These are phyloP conservation scores for Euphonia xanthogaster DNA, from an alignment of 2,797 vertebrate species.

Conservation along the genomic window DNA sequence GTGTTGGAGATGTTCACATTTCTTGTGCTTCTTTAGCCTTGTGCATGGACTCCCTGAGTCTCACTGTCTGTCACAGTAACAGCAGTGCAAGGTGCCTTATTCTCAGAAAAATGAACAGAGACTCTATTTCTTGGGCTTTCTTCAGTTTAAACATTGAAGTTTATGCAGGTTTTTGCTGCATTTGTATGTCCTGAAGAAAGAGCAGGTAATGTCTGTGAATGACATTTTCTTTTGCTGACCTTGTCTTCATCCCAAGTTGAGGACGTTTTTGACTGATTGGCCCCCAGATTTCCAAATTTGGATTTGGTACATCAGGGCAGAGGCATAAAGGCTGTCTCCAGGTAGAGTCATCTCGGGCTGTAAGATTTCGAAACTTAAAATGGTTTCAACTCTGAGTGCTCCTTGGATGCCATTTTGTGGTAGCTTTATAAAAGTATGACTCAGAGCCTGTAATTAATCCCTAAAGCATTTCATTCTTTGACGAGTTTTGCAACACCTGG, in stretches of 20 bases:
- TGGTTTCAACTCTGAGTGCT: neutral
- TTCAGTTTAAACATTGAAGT: neutral
- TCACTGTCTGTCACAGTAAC: neutral
- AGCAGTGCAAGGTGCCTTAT: neutral
- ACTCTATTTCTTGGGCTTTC: neutral
- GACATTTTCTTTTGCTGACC: neutral
- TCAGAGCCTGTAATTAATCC: slow-evolving; percentile 13
- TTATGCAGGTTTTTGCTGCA: neutral
- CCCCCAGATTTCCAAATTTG: neutral
- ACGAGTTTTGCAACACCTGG: neutral
- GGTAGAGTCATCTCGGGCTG: neutral
- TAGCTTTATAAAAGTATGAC: neutral
- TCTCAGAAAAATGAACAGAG: neutral
- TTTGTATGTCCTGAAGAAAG: neutral
- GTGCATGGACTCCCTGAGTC: neutral
- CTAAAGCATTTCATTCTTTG: neutral
- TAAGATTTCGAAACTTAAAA: neutral
- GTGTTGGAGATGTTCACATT: neutral
- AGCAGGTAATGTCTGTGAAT: neutral
- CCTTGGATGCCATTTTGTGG: neutral
- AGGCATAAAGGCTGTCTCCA: neutral
- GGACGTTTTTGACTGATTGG: neutral
- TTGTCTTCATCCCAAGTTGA: neutral
- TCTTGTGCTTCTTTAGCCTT: neutral
- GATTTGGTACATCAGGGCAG: neutral